Conservation (phyloP, 2,113 vertebrate genomes). For the Hemicordylus capensis region DNA sequence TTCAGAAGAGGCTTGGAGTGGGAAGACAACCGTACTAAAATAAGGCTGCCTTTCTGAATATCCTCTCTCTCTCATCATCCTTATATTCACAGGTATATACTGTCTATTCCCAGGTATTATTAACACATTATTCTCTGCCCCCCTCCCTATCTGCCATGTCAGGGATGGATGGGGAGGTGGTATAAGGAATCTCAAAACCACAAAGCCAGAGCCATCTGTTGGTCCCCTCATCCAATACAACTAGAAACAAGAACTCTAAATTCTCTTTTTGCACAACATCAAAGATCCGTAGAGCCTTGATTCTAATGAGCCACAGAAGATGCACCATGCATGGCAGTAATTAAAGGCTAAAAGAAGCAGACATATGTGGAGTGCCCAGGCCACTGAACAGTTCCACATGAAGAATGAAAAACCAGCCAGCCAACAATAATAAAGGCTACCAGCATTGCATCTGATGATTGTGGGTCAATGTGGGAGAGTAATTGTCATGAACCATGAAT, state of each 20-base stretch:
- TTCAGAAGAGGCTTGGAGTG: not conserved
- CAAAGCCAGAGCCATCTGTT: not conserved
- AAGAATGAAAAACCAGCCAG: not conserved
- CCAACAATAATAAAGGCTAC: too few species aligned
- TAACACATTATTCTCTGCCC: too few species aligned
- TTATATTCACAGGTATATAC: not conserved
- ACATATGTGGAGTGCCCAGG: not conserved
- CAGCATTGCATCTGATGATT: not conserved
- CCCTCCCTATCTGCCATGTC: not conserved
- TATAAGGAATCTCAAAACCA: not conserved
- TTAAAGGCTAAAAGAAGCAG: not conserved
- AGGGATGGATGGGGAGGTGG: not conserved
- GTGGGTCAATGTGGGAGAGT: not conserved
- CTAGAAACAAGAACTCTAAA: not conserved
- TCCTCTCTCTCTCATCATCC: not conserved
- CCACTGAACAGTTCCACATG: not conserved
- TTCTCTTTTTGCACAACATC: not conserved
- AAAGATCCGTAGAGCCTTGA: not conserved
- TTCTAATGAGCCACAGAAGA: not conserved
- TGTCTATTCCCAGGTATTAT: too few species aligned
- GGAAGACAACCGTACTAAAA: not conserved
- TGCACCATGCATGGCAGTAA: not conserved
- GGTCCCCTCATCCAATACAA: not conserved
- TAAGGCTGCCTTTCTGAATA: slow-evolving; percentile 7
- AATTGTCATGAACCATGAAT: too few species aligned